Conservation (phyloP, 1,140 invertebrate genomes). For the Ectropis grisescens region DNA sequence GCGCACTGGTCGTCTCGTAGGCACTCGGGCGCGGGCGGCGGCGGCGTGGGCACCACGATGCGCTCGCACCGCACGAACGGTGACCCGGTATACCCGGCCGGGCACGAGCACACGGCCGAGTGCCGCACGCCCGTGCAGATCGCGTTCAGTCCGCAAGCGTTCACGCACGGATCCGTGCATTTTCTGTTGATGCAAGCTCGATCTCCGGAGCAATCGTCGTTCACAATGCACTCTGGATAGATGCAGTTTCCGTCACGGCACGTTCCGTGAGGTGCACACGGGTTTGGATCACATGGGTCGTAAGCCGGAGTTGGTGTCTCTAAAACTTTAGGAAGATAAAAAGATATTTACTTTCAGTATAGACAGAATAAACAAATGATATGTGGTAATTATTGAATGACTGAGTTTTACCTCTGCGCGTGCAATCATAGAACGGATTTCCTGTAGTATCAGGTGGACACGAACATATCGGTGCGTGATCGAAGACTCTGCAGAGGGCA, state of each 20-base stretch:
- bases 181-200: conserved; percentile 85
- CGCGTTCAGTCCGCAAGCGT: conserved; percentile 87
- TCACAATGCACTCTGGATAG: conserved; percentile 89
- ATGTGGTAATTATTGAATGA: conserved; percentile 7
- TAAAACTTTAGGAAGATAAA: conserved; percentile 7
- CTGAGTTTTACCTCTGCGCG: conserved; percentile 67
- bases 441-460: conserved; percentile 79
- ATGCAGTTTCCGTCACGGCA: conserved; percentile 83
- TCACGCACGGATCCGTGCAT: conserved; percentile 85
- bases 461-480: conserved; percentile 85
- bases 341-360: conserved; percentile 2
- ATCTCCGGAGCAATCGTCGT: conserved; percentile 85
- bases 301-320: conserved; percentile 27
- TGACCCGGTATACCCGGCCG: conserved; percentile 80
- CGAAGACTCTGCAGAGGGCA: conserved; percentile 79
- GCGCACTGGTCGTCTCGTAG: conserved; percentile 84
- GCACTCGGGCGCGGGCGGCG: conserved; percentile 82
- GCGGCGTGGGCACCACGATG: conserved; percentile 41
- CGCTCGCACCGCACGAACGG: conserved; percentile 80
- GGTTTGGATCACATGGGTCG: conserved; percentile 86
- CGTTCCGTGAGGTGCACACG: conserved; percentile 84
- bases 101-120: conserved; percentile 79
- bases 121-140: conserved; percentile 86
- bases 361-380: conserved; percentile 4
- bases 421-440: conserved; percentile 82